Evolutionary conservation across 2,888 invertebrate species (phyloP).

Genomic region (Acronicta psi): DNA sequence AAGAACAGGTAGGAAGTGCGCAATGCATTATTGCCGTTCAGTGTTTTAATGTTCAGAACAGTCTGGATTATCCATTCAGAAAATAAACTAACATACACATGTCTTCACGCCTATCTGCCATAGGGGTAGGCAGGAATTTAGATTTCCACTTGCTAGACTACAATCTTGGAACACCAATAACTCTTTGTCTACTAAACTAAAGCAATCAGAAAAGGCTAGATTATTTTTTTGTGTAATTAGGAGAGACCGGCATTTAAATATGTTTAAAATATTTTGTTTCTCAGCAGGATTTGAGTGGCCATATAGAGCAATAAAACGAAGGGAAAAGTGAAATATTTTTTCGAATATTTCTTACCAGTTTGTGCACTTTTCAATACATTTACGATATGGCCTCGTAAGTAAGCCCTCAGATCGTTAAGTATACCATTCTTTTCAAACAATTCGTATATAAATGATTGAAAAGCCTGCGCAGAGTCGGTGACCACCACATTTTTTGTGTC

Average conservation of each 20-base stretch:
- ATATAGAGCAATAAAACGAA: not conserved
- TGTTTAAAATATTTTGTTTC: conserved; percentile 13
- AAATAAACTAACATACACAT: no score
- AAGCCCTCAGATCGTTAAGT: conserved; percentile 88
- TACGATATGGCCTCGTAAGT: conserved; percentile 90
- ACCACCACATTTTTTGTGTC: conserved; percentile 57
- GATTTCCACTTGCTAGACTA: no score
- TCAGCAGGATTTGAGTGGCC: not conserved
- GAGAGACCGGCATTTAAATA: conserved; percentile 8
- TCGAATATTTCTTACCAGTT: conserved; percentile 64
- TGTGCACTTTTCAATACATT: conserved; percentile 86
- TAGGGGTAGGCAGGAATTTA: no score
- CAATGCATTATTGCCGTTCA: no score
- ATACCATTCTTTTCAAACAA: conserved; percentile 90
- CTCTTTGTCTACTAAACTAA: not conserved
- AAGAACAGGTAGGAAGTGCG: no score
- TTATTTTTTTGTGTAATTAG: conserved; percentile 1
- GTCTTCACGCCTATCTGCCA: no score
- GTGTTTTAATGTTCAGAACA: no score
- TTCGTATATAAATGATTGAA: conserved; percentile 88
- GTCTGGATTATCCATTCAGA: no score
- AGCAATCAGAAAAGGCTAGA: conserved; percentile 16
- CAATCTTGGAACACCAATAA: no score
- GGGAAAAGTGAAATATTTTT: not conserved
- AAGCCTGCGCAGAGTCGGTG: conserved; percentile 81